phyloP scores from a whole-genome alignment of 2,113 vertebrate species.

The Willisornis vidua region DNA sequence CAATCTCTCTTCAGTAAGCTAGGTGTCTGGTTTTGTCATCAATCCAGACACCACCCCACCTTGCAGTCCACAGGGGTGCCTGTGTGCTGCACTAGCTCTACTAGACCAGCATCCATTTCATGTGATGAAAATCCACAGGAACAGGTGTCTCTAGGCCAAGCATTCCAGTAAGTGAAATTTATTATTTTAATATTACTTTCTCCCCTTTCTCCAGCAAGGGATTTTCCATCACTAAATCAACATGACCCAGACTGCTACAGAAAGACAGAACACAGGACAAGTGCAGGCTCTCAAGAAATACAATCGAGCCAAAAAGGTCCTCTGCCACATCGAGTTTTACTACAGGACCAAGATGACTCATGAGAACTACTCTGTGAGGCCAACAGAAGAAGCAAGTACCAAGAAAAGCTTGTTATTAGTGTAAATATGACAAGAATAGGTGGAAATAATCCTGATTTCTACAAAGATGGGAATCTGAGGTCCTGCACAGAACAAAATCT shows the following conservation, averaged over 20 bases:
- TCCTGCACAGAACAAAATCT: not conserved
- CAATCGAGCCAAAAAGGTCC: not conserved
- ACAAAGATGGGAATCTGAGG: not conserved
- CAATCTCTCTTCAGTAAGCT: not conserved
- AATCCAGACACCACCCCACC: not conserved
- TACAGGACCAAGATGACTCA: not conserved
- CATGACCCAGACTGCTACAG: not conserved
- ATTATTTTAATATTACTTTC: constrained; percentile 36
- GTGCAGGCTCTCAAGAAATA: not conserved
- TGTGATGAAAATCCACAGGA: not conserved
- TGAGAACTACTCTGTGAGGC: not conserved
- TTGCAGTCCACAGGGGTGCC: not conserved
- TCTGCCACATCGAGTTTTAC: not conserved
- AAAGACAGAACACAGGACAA: not conserved
- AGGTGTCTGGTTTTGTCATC: not conserved
- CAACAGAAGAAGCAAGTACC: not conserved
- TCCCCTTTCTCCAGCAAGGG: not conserved
- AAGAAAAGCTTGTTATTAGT: not conserved
- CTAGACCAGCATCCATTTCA: not conserved
- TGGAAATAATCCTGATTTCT: not conserved
- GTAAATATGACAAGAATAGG: not conserved
- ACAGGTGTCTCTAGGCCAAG: not conserved
- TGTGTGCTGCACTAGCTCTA: not conserved
- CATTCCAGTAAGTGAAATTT: not conserved
- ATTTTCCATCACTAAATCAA: not conserved